Percentiles rank a stretch among this genome's conserved stretches.
Conservation (phyloP, 2,797 vertebrate genomes). For the Poecile montanus region DNA sequence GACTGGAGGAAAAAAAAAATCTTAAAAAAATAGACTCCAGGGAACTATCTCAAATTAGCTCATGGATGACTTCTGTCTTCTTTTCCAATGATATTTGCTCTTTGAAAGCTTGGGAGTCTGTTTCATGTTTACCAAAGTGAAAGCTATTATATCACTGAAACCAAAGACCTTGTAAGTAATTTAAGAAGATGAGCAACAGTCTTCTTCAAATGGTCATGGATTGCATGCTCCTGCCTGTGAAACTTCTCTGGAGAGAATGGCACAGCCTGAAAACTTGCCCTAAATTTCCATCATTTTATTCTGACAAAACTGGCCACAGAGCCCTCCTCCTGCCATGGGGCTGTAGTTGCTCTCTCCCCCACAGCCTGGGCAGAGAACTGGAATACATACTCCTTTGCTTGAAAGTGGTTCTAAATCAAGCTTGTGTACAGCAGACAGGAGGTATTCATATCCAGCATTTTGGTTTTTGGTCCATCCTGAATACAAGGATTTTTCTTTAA, state of each 20-base stretch:
- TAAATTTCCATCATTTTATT: not conserved
- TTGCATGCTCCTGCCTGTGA: not conserved
- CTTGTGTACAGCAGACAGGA: not conserved
- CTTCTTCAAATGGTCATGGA: not conserved
- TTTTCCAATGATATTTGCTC: not conserved
- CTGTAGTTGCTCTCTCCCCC: not conserved
- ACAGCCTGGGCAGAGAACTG: not conserved
- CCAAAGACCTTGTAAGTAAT: not conserved
- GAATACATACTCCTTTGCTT: not conserved
- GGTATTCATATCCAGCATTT: not conserved
- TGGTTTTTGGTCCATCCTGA: not conserved
- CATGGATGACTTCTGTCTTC: not conserved
- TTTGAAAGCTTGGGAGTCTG: not conserved
- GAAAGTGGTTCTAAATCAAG: not conserved
- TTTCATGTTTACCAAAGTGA: constrained; percentile 1
- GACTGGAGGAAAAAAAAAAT: not conserved
- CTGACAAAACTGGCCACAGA: not conserved
- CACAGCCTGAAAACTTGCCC: not conserved
- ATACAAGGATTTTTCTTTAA: not conserved
- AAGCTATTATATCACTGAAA: not conserved
- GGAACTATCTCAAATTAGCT: constrained; percentile 17
- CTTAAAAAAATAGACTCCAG: not conserved
- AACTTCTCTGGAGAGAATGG: not conserved
- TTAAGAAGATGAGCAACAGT: not conserved
- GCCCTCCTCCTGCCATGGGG: not conserved